Conservation (phyloP, 2,888 invertebrate genomes). For the Heliconius aoede region DNA sequence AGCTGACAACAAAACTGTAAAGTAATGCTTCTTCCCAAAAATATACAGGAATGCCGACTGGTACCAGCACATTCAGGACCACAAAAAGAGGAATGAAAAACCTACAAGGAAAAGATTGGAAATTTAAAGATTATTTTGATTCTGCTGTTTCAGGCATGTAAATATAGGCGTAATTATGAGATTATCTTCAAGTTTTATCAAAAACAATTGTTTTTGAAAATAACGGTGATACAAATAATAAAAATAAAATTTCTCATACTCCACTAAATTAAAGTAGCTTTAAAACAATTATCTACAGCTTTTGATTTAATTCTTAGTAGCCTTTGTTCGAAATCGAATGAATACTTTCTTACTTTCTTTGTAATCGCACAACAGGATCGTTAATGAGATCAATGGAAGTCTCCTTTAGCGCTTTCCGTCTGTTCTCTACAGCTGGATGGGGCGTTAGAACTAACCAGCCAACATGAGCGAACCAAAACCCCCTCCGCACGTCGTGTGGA, state of each 20-base stretch:
- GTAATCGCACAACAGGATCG: constrained; percentile 90
- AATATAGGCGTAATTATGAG: no score
- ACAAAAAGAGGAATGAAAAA: constrained; percentile 88
- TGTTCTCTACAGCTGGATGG: constrained; percentile 89
- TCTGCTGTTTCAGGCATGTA: not conserved
- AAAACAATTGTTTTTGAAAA: no score
- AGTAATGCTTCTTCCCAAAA: constrained; percentile 92
- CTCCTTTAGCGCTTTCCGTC: constrained; percentile 80
- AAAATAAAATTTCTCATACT: no score
- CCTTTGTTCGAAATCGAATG: not conserved
- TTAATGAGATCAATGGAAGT: constrained; percentile 89
- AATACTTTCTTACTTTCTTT: constrained; percentile 83
- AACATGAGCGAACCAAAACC: constrained; percentile 96
- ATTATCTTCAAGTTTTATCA: no score
- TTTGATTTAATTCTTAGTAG: not conserved
- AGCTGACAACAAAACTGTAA: constrained; percentile 92
- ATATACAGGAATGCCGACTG: constrained; percentile 91
- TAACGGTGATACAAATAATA: no score
- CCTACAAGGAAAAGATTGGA: constrained; percentile 69
- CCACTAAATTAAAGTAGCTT: no score
- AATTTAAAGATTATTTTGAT: not conserved
- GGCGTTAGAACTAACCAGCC: constrained; percentile 95
- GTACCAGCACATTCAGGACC: constrained; percentile 86
- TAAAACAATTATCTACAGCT: no score
- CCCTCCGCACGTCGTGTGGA: constrained; percentile 92